phyloP scores from a whole-genome alignment of 2,113 vertebrate genomes.

The Lepisosteus osseus region DNA sequence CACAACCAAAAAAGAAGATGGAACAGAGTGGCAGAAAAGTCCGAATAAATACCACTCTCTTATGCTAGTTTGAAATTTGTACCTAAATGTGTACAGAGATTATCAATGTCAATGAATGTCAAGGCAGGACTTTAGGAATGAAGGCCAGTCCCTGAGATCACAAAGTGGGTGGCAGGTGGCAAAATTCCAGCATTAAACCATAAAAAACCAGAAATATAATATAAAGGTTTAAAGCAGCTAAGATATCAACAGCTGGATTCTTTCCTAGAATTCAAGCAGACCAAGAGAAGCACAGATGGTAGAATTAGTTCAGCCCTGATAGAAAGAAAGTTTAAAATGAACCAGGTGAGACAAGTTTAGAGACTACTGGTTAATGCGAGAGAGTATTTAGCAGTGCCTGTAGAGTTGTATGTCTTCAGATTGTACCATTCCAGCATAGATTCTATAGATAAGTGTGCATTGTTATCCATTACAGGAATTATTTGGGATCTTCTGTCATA shows the following conservation, averaged over 20 bases:
- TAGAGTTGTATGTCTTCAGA: too few relatives aligned
- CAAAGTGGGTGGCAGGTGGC: constrained; percentile 38
- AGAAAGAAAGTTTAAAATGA: constrained; percentile 21
- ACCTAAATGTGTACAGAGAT: constrained; percentile 8
- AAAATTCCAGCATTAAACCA: constrained; percentile 24
- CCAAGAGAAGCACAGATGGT: constrained; percentile 52
- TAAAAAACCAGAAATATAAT: constrained; percentile 30
- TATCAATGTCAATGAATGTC: constrained; percentile 1
- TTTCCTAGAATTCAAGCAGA: constrained; percentile 37
- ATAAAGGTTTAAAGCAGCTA: constrained; percentile 30
- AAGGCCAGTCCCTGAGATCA: constrained; percentile 33
- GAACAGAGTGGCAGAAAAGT: constrained; percentile 50
- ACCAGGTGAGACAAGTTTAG: neutral
- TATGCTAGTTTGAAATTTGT: neutral
- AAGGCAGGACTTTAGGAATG: neutral
- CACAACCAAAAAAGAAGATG: constrained; percentile 42
- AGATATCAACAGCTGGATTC: constrained; percentile 52
- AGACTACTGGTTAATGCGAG: neutral
- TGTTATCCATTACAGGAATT: too few relatives aligned
- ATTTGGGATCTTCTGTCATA: too few relatives aligned
- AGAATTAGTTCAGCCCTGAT: constrained; percentile 42
- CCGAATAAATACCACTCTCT: constrained; percentile 46
- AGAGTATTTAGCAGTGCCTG: too few relatives aligned
- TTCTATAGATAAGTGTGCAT: too few relatives aligned
- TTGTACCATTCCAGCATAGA: too few relatives aligned